These are phyloP conservation scores for Euleptes europaea DNA, from an alignment of 2,113 vertebrate species.

Conservation along the genomic window DNA sequence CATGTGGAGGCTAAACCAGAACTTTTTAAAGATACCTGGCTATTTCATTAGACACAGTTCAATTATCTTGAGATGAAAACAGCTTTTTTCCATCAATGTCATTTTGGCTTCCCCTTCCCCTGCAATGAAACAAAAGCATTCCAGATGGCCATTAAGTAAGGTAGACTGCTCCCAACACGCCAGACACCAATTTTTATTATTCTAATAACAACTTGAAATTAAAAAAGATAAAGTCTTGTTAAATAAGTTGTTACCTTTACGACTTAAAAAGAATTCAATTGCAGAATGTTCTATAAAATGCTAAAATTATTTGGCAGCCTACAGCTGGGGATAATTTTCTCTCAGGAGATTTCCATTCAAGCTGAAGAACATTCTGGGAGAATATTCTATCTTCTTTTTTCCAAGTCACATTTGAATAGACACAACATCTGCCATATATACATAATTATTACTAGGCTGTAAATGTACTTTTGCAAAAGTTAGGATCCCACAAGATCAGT, in stretches of 20 bases:
- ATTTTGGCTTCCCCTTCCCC: not conserved
- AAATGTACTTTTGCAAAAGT: not conserved
- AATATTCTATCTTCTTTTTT: not conserved
- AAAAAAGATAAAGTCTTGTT: constrained; percentile 65
- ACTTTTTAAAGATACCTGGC: not conserved
- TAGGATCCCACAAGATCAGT: too few relatives aligned
- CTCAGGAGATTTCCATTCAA: not conserved
- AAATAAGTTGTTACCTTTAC: constrained; percentile 61
- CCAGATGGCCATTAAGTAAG: constrained; percentile 64
- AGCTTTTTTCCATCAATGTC: not conserved
- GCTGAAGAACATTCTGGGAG: too few relatives aligned
- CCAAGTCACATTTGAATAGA: not conserved
- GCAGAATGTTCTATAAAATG: constrained; percentile 36
- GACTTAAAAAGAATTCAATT: constrained; percentile 40
- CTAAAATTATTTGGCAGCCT: constrained; percentile 21
- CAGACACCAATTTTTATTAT: constrained; percentile 61
- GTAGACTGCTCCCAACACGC: constrained; percentile 51
- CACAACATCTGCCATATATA: not conserved
- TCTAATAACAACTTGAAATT: constrained; percentile 65
- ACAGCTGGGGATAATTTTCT: constrained; percentile 17
- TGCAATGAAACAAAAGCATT: constrained; percentile 40
- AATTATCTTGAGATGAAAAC: not conserved
- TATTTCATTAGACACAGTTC: not conserved
- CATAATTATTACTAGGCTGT: not conserved
- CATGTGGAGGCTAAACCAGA: not conserved